Conservation (phyloP, 1,140 invertebrate genomes). For the Megalonaias nervosa region DNA sequence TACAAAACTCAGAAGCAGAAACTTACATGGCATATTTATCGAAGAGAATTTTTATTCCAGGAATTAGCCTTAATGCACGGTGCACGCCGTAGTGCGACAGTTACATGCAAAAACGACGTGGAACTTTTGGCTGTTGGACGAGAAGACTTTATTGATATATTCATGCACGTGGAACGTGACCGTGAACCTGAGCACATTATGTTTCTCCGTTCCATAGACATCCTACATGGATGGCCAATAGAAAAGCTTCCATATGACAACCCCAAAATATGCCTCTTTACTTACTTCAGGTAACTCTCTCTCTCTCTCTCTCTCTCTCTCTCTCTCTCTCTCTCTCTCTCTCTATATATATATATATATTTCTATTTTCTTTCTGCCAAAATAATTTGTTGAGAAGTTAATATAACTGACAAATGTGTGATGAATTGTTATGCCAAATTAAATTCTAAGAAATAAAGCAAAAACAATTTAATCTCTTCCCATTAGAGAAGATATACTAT, state of each 20-base stretch:
- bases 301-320: background rate
- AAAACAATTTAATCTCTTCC: no score
- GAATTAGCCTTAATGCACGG: slow-evolving; percentile 69
- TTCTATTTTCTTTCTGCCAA: no score
- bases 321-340: background rate
- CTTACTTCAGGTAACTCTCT: slow-evolving; percentile 62
- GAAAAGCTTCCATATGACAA: slow-evolving; percentile 61
- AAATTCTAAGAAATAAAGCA: no score
- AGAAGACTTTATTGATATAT: slow-evolving; percentile 69
- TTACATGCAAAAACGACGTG: slow-evolving; percentile 65
- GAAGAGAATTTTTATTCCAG: slow-evolving; percentile 32
- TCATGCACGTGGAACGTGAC: slow-evolving; percentile 62
- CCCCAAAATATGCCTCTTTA: slow-evolving; percentile 64
- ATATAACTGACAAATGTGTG: no score
- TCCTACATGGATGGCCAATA: slow-evolving; percentile 62
- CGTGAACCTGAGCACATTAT: slow-evolving; percentile 65
- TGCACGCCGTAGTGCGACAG: slow-evolving; percentile 65
- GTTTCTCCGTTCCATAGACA: slow-evolving; percentile 56
- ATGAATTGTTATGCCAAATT: no score
- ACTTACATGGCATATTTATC: no score
- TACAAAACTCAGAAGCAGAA: no score
- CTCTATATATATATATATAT: background rate
- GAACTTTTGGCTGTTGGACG: slow-evolving; percentile 67
- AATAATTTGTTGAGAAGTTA: no score
- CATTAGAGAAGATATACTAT: no score